These are phyloP conservation scores for Gymnocephalus cernua DNA, from an alignment of 2,113 vertebrate species.

Conservation along the genomic window DNA sequence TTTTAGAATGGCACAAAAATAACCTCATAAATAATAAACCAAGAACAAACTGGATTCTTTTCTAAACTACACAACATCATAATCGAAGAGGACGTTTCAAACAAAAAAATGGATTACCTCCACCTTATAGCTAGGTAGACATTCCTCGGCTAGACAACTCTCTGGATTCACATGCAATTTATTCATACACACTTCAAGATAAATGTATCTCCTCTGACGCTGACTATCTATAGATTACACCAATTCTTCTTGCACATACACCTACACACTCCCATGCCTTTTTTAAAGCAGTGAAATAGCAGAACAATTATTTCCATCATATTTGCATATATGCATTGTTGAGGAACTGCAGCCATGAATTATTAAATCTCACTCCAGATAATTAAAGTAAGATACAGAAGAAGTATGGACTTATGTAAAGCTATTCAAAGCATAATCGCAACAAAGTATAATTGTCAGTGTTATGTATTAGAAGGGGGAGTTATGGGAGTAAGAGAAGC, in stretches of 20 bases:
- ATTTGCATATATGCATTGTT: slow-evolving; percentile 20
- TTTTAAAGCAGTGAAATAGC: slow-evolving; percentile 26
- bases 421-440: slow-evolving; percentile 4
- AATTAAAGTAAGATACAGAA: background rate
- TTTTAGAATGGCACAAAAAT: slow-evolving; percentile 8
- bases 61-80: background rate
- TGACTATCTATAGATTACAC: background rate
- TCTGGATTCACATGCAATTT: slow-evolving; percentile 4
- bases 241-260: background rate
- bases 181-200: slow-evolving; percentile 24
- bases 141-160: background rate
- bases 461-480: background rate
- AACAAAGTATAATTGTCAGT: background rate
- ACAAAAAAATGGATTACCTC: background rate
- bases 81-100: background rate
- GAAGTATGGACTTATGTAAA: slow-evolving; percentile 13
- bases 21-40: slow-evolving; percentile 7
- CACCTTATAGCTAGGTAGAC: background rate
- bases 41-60: slow-evolving; percentile 30
- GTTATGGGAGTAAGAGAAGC: slow-evolving; percentile 5
- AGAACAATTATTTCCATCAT: slow-evolving; percentile 12
- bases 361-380: background rate
- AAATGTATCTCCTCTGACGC: slow-evolving; percentile 27
- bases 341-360: slow-evolving; percentile 13
- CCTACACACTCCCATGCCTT: slow-evolving; percentile 8